Base-by-base conservation (phyloP, 2,888 invertebrate genomes). In the Lucinisca nassula region DNA sequence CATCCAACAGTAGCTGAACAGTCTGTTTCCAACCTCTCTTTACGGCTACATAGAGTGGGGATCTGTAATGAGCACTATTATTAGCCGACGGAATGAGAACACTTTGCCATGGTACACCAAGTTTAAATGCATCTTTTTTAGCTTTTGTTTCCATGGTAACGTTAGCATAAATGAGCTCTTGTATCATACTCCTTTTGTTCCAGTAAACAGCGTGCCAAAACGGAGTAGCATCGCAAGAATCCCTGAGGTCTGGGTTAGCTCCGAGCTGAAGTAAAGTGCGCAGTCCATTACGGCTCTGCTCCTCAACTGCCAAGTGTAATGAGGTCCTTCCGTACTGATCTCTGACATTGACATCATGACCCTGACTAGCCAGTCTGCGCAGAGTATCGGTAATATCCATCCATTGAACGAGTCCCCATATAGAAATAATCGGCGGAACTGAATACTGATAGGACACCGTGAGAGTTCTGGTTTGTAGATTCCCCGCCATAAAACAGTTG, bases 131-230 rank as follows among this genome's bases (percentile, higher is more conserved):
- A 40, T 88, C 80, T 58, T 90, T 85, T 2, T 70, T 45, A 1
- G 90, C 90, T 21, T 45, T 37, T 55, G 82, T 81, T 70, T 90
- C 90, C 61, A 87, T 45, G 14, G 67, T 35, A 45, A 87, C 90
- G 76, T 90, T 90, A 0, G 90, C 90, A 76, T 85, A 87, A 21
- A 90, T 30, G 1, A 90, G 85, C 76, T 90, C 90, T 51, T 88
- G 86, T 10, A 90, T 81, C 84, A 90, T 88, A 55, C 90, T 90
- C 38, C 80, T 82, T 35, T 88, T 88, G 35, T 90, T 88, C 90
- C 90, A 90, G 79, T 80, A 90, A 21, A 88, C 88, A 0, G 88
- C 90, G 67, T 90, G 90, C 90, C 90, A 90, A 24, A 90, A 83
- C 3, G 90, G 90, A 4, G 90, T 90, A 3, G 88, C 90, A n/a